Percentiles rank a stretch among this genome's conserved stretches.
Evolutionary conservation across 2,113 vertebrate genomes (phyloP).

Genomic region (Euleptes europaea): DNA sequence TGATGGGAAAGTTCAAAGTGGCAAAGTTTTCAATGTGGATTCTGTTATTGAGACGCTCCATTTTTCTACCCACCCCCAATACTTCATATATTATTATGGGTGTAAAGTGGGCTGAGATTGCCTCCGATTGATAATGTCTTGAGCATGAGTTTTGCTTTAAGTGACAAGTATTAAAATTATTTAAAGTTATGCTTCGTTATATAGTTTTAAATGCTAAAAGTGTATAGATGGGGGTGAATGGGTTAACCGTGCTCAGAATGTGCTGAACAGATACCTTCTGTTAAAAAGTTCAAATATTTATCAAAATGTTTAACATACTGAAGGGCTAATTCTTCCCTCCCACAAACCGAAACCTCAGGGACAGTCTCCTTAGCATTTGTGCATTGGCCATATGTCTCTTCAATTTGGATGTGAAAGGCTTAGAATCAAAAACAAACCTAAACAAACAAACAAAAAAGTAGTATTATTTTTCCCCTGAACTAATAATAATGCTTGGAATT

Average conservation of each 20-base stretch:
- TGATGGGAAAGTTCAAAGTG: slow-evolving; percentile 78
- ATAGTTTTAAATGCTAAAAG: neutral
- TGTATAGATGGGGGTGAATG: slow-evolving; percentile 15
- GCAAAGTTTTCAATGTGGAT: slow-evolving; percentile 69
- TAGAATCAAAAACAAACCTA: no score
- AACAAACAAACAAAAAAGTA: neutral
- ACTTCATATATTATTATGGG: slow-evolving; percentile 41
- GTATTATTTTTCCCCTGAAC: neutral
- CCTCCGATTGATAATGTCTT: neutral
- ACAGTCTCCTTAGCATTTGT: neutral
- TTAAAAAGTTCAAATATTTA: neutral
- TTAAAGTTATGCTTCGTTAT: slow-evolving; percentile 26
- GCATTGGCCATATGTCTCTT: neutral
- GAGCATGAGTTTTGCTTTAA: slow-evolving; percentile 26
- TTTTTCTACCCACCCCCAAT: neutral
- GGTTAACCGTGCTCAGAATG: slow-evolving; percentile 30
- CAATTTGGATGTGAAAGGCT: neutral
- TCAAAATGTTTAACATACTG: neutral
- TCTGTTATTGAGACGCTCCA: slow-evolving; percentile 63
- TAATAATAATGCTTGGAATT: no score
- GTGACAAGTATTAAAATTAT: slow-evolving; percentile 29
- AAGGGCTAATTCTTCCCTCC: neutral
- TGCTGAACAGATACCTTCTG: slow-evolving; percentile 19
- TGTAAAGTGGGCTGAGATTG: slow-evolving; percentile 27
- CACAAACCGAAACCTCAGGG: rapidly evolving